Evolutionary conservation across 2,113 vertebrate species (phyloP).

Genomic region (Hyaena hyaena): DNA sequence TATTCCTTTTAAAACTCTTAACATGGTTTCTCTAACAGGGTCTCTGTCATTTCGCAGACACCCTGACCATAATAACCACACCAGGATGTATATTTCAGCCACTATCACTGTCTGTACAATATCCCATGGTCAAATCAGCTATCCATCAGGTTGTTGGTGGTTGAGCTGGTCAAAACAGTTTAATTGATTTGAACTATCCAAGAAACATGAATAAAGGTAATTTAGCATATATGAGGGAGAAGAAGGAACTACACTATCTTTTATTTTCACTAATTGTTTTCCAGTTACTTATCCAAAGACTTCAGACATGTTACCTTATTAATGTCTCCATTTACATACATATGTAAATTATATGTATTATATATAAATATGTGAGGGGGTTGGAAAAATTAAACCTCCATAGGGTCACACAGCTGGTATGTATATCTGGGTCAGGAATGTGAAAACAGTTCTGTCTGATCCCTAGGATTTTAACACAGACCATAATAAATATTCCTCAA

Average conservation of each 20-base stretch:
- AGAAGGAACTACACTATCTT: neutral
- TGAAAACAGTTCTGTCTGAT: neutral
- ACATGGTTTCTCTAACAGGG: neutral
- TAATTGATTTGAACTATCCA: conserved; percentile 20
- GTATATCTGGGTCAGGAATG: neutral
- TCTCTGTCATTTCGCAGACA: neutral
- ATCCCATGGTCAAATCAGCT: neutral
- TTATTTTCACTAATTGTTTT: neutral
- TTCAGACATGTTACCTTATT: neutral
- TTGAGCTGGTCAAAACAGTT: neutral
- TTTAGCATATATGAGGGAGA: neutral
- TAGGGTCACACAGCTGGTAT: neutral
- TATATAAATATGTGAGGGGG: neutral
- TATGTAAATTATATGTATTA: neutral
- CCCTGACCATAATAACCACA: neutral
- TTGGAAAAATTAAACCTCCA: neutral
- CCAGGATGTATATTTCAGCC: neutral
- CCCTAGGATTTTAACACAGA: neutral
- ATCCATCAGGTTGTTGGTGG: neutral
- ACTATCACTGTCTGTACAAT: neutral
- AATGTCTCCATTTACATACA: neutral
- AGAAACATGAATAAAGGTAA: neutral
- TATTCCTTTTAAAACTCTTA: conserved; percentile 18
- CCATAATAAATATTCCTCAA: neutral
- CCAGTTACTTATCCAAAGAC: neutral